These are phyloP conservation scores for Sebastes schlegelii DNA, from an alignment of 2,113 vertebrate genomes.

Conservation along the genomic window DNA sequence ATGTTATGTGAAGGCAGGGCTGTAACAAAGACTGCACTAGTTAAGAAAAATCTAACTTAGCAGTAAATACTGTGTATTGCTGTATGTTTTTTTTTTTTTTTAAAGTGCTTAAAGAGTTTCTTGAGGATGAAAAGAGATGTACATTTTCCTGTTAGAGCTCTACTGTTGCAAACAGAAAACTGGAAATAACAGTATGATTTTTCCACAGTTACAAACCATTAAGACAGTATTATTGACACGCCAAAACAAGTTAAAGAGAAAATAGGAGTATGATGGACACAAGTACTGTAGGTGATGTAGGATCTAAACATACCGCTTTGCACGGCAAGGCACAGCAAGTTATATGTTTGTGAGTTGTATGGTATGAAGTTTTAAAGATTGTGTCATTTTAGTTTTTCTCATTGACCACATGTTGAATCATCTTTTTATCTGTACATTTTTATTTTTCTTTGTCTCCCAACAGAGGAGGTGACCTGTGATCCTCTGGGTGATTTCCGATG, in stretches of 20 bases:
- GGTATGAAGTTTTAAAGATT: not conserved
- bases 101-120: not conserved
- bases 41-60: not conserved
- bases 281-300: not conserved
- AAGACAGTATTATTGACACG: no score
- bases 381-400: not conserved
- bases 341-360: not conserved
- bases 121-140: not conserved
- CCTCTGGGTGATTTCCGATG: conserved; percentile 81
- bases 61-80: not conserved
- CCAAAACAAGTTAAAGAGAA: not conserved
- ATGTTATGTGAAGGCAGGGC: not conserved
- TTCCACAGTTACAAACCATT: no score
- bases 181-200: no score
- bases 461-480: conserved; percentile 81
- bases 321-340: not conserved
- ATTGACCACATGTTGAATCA: conserved; percentile 10
- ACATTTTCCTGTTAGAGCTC: not conserved
- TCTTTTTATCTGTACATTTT: not conserved
- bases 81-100: not conserved
- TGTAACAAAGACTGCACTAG: not conserved
- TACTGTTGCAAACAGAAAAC: not conserved
- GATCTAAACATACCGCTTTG: not conserved
- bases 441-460: conserved; percentile 16
- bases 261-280: not conserved